These are phyloP conservation scores for Halcyon badia DNA, from an alignment of 2,797 vertebrate species.

Conservation along the genomic window DNA sequence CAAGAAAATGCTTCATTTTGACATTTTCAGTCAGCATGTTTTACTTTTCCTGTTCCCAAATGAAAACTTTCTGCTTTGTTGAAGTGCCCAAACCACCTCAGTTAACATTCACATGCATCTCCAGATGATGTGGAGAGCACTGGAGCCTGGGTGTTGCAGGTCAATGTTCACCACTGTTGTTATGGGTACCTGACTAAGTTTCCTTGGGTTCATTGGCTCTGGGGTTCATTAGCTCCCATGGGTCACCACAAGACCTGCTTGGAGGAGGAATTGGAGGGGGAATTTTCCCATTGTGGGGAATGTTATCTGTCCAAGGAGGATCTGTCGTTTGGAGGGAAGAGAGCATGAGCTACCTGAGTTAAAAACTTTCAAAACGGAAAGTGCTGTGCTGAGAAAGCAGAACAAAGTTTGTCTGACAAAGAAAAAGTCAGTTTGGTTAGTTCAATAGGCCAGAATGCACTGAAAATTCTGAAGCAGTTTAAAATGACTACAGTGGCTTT, in stretches of 20 bases:
- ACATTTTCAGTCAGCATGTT: background rate
- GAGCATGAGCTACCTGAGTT: background rate
- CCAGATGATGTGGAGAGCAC: fast-evolving
- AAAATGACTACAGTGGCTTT: background rate
- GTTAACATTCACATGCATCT: background rate
- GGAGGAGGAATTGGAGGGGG: background rate
- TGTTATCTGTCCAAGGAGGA: background rate
- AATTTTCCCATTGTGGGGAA: background rate
- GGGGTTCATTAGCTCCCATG: fast-evolving
- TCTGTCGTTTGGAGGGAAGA: background rate
- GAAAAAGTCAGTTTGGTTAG: background rate
- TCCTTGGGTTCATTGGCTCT: background rate
- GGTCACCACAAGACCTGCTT: background rate
- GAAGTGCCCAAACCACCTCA: background rate
- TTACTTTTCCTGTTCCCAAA: background rate
- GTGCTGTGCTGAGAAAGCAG: background rate
- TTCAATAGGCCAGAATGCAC: background rate
- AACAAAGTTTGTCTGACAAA: background rate
- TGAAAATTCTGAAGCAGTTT: background rate
- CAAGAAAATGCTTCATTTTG: background rate
- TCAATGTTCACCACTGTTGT: fast-evolving
- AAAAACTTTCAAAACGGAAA: background rate
- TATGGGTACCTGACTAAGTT: background rate
- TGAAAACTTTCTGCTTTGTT: background rate
- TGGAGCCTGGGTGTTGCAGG: background rate